phyloP scores from a whole-genome alignment of 2,888 invertebrate genomes.

The Serripes groenlandicus region DNA sequence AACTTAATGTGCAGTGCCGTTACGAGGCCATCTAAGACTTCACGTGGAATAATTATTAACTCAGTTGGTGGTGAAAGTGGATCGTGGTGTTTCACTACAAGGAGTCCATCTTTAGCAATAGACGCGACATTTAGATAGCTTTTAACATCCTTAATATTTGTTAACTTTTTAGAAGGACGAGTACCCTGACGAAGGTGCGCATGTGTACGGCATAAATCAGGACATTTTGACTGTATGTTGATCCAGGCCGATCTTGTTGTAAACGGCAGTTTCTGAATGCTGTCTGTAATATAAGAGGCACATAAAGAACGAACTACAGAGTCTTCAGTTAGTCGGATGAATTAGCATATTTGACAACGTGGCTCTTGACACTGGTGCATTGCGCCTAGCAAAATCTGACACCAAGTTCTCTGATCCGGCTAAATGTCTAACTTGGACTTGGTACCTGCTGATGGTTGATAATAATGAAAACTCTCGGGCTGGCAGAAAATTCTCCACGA shows the following conservation, averaged over 20 bases:
- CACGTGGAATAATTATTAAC: slow-evolving; percentile 18
- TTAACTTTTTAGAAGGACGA: too few relatives aligned
- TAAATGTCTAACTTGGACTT: too few relatives aligned
- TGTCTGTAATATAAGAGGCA: too few relatives aligned
- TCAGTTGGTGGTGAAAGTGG: too few relatives aligned
- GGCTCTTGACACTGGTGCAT: slow-evolving; percentile 61
- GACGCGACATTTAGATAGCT: slow-evolving; percentile 56
- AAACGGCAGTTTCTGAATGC: slow-evolving; percentile 47
- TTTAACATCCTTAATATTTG: too few relatives aligned
- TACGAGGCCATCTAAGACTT: slow-evolving; percentile 13
- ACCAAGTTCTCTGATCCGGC: too few relatives aligned
- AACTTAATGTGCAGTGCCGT: slow-evolving; percentile 29
- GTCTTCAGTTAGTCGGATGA: slow-evolving; percentile 56
- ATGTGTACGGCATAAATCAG: slow-evolving; percentile 66
- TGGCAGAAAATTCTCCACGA: too few relatives aligned
- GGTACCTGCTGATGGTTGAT: too few relatives aligned
- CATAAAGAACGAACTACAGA: slow-evolving; percentile 61
- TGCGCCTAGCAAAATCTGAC: slow-evolving; percentile 65
- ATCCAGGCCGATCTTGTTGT: slow-evolving; percentile 64
- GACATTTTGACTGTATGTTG: slow-evolving; percentile 63
- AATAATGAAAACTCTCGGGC: too few relatives aligned
- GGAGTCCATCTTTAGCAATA: slow-evolving; percentile 55
- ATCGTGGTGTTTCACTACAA: slow-evolving; percentile 11
- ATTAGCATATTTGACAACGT: slow-evolving; percentile 63
- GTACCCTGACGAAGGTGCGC: slow-evolving; percentile 70